These are phyloP conservation scores for Penaeus monodon DNA, from an alignment of 2,888 invertebrate genomes.

Conservation along the genomic window DNA sequence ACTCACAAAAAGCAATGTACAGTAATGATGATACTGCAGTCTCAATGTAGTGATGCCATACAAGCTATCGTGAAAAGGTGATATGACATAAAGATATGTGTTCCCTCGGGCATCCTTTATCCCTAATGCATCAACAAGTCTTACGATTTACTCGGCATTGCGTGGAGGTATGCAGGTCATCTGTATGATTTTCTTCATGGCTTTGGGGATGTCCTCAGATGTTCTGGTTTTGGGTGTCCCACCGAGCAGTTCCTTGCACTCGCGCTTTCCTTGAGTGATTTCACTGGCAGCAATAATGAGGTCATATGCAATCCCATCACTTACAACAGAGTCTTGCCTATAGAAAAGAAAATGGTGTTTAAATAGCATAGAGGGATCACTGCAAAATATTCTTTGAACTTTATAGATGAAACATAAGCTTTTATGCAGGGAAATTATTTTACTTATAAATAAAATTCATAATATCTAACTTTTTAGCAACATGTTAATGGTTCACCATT, in stretches of 20 bases:
- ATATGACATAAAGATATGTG: neutral
- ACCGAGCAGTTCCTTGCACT: conserved; percentile 61
- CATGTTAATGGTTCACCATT: neutral
- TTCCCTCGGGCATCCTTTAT: neutral
- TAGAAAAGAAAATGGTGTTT: conserved; percentile 49
- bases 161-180: conserved; percentile 53
- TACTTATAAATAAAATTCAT: too few relatives aligned
- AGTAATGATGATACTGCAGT: too few relatives aligned
- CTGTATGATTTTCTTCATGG: conserved; percentile 59
- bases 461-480: neutral
- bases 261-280: conserved; percentile 59
- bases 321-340: conserved; percentile 89
- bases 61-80: neutral
- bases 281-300: conserved; percentile 70
- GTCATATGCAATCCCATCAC: conserved; percentile 91
- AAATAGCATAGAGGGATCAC: too few relatives aligned
- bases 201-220: conserved; percentile 61
- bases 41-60: too few relatives aligned
- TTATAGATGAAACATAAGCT: too few relatives aligned
- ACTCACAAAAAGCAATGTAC: too few relatives aligned
- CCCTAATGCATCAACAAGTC: neutral
- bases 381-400: too few relatives aligned
- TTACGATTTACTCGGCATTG: conserved; percentile 35
- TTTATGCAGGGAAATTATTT: too few relatives aligned
- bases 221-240: conserved; percentile 62